Percentiles rank a stretch among this genome's conserved stretches.
These are phyloP conservation scores for Molossus molossus DNA, from an alignment of 2,797 vertebrate genomes.

Conservation along the genomic window DNA sequence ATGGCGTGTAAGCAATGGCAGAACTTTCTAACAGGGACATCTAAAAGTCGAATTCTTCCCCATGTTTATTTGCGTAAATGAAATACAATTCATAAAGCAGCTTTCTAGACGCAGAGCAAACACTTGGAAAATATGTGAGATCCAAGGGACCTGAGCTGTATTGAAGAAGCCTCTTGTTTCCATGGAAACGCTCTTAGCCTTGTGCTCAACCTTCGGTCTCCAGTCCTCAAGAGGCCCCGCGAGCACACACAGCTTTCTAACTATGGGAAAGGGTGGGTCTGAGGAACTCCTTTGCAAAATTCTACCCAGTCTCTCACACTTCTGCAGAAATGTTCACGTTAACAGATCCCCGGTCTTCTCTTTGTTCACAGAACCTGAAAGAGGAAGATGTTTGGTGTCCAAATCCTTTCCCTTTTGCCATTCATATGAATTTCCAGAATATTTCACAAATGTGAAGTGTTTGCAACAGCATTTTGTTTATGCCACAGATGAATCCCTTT, in stretches of 20 bases:
- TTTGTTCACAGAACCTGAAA: not conserved
- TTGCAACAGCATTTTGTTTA: not conserved
- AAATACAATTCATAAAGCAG: not conserved
- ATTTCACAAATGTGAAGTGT: not conserved
- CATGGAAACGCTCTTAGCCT: constrained; percentile 45
- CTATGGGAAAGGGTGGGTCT: not conserved
- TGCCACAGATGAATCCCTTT: not conserved
- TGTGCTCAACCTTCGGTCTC: not conserved
- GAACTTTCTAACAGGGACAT: not conserved
- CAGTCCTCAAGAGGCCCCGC: not conserved
- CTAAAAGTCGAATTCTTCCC: not conserved
- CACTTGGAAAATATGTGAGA: not conserved
- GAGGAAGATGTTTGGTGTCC: not conserved
- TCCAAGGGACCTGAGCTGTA: not conserved
- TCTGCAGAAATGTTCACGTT: not conserved
- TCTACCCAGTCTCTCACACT: not conserved
- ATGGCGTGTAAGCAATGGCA: not conserved
- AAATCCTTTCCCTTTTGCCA: not conserved
- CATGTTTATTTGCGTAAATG: not conserved
- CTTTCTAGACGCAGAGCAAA: constrained; percentile 21
- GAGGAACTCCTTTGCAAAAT: not conserved
- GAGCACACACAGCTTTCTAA: not conserved
- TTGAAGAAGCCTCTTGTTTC: constrained; percentile 38
- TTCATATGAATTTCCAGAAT: not conserved
- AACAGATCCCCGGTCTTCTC: not conserved